Evolutionary conservation across 2,888 invertebrate species (phyloP), one percentile per base, ranked within the genome.

Genomic region (Tinea trinotella): DNA sequence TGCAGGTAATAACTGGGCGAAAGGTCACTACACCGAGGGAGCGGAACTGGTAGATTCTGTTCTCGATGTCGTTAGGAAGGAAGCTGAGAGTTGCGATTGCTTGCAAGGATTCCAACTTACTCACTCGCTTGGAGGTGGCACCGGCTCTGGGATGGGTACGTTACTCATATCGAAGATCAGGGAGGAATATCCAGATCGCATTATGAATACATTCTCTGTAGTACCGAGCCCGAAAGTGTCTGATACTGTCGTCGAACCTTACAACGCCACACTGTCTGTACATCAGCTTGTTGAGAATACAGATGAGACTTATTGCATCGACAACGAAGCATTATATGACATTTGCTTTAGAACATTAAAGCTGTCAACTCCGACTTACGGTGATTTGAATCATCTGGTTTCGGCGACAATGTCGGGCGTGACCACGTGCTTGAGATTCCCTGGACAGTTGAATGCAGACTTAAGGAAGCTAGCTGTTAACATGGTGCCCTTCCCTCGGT

Each of bases 1-100:
- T 18, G 86, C 80, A 35, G 80, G 76, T n/a, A 85, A 86, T 61
- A 86, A 87, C 70, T 86, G 86, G 86, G 82, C 86, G n/a, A 67
- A 79, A 58, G 87, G 97, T 12, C 95, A 96, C 68, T 96, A 96
- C 80, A 96, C 96, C 15, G 96, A 96, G 81, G 96, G 96, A n/a
- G 95, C 90, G 54, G 96, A 92, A 79, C 88, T 92, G 65, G 92
- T 90, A 53, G 97, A 95, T 76, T 91, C 96, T 13, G 91, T 92
- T 0, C 76, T 94, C 52, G 94, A 94, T 67, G 94, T 94, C 0
- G 89, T 94, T 20, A 87, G 95, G 56, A 92, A 93, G 69, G 94
- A 95, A 76, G 93, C 92, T 52, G 96, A 97, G 80, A 90, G 94
- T 76, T 92, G 97, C 79, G 98, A 98, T 73, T 97, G 97, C 62